Evolutionary conservation across 2,888 invertebrate genomes (phyloP).

Genomic region (Caenorhabditis sp.): DNA sequence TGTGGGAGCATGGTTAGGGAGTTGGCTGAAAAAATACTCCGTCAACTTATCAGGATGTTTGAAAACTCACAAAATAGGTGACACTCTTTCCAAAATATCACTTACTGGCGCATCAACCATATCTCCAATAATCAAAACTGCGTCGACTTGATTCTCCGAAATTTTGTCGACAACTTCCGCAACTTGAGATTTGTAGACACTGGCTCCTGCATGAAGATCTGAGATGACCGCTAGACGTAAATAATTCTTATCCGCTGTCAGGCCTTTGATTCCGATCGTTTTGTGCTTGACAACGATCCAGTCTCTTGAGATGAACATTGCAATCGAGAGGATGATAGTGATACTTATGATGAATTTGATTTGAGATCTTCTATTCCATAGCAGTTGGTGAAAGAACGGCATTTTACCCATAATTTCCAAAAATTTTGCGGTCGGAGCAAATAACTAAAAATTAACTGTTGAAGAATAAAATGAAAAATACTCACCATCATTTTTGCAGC

Average conservation of each 20-base stretch:
- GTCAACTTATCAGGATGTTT: background rate
- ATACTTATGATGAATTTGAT: slow-evolving; percentile 43
- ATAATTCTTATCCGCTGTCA: slow-evolving; percentile 21
- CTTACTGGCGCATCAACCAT: slow-evolving; percentile 71
- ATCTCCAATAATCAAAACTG: slow-evolving; percentile 72
- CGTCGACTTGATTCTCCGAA: slow-evolving; percentile 63
- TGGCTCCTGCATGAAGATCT: slow-evolving; percentile 62
- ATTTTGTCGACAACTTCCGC: slow-evolving; percentile 45
- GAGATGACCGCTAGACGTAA: slow-evolving; percentile 50
- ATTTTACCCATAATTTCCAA: slow-evolving; percentile 33
- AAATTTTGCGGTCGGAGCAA: slow-evolving; percentile 15
- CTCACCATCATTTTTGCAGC: slow-evolving; percentile 18
- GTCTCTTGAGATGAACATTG: slow-evolving; percentile 47
- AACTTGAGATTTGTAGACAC: slow-evolving; percentile 49
- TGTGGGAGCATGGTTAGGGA: slow-evolving; percentile 44
- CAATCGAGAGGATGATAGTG: slow-evolving; percentile 33
- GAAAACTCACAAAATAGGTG: slow-evolving; percentile 49
- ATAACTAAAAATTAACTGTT: slow-evolving; percentile 23
- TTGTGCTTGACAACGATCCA: slow-evolving; percentile 49
- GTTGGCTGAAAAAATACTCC: slow-evolving; percentile 27
- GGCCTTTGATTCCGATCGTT: slow-evolving; percentile 34
- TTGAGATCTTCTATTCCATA: slow-evolving; percentile 46
- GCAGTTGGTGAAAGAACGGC: slow-evolving; percentile 26
- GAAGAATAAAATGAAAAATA: slow-evolving; percentile 1
- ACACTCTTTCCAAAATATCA: slow-evolving; percentile 54